A percentile compares a stretch with the other conserved stretches of the same genome.
phyloP scores from a whole-genome alignment of 2,888 invertebrate species.

The Ophion slaviceki region DNA sequence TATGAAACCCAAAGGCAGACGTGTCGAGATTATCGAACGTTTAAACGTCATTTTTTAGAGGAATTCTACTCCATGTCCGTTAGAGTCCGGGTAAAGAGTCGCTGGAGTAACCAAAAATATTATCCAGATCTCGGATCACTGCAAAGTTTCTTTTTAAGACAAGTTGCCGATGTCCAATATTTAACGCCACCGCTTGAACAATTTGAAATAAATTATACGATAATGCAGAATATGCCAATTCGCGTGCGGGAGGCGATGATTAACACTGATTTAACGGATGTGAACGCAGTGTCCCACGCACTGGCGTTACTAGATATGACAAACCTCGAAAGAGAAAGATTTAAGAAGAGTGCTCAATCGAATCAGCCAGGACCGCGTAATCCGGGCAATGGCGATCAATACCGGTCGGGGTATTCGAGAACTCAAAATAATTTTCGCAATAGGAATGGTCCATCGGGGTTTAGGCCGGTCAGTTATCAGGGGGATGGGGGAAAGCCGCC shows the following conservation, averaged over 20 bases:
- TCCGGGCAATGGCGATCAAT: too few relatives aligned
- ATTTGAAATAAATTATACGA: constrained; percentile 56
- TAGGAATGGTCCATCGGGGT: too few relatives aligned
- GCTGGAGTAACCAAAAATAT: neutral
- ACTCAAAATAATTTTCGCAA: too few relatives aligned
- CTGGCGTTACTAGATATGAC: too few relatives aligned
- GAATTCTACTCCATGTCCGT: neutral
- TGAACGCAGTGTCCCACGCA: constrained; percentile 8
- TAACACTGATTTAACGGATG: constrained; percentile 48
- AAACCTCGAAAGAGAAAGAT: too few relatives aligned
- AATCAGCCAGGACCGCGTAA: too few relatives aligned
- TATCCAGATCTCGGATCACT: neutral
- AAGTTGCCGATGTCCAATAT: constrained; percentile 2
- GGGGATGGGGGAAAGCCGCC: too few relatives aligned
- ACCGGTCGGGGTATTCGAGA: too few relatives aligned
- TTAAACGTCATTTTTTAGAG: neutral
- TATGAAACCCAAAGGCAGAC: too few relatives aligned
- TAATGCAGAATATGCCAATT: constrained; percentile 60
- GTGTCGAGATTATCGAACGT: neutral
- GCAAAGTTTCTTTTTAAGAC: neutral
- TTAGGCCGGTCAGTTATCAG: too few relatives aligned
- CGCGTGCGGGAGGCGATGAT: constrained; percentile 47
- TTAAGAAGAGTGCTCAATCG: too few relatives aligned
- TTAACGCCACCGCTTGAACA: constrained; percentile 17
- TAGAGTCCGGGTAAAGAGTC: neutral